Base-by-base conservation (phyloP, 2,113 vertebrate species). In the Sebastes schlegelii region DNA sequence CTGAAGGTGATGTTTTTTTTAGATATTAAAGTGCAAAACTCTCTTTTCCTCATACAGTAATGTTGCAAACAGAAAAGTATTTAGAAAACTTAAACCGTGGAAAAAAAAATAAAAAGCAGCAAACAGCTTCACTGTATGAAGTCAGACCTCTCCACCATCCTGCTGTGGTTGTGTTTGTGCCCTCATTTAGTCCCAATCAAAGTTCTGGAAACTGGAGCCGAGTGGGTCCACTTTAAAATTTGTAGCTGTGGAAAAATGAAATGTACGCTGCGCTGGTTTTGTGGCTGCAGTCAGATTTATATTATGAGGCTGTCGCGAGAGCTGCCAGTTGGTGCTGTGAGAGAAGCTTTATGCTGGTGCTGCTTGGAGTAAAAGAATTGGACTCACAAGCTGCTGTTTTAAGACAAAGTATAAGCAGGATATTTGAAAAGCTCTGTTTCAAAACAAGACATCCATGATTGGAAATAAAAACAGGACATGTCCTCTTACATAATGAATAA, bases 201-300 rank as follows among this genome's bases (percentile, higher is more conserved):
- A 83, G 76, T 74, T 75, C 79, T 86, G 91, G 82, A 92, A 92
- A 89, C 69, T 83, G 84, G 17, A 74, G 49, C 70, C 17, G 66
- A 90, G 83, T 76, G 78, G 82, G 51, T 89, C 82, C 86, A 60
- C 88, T 88, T 88, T 84, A 55, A 81, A 84, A 88, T 86, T 72
- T 88, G 80, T 82, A 78, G 83, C 91, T 48, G 83, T 91, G 93
- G 91, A 93, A 93, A 92, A 91, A 84, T 80, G 58, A 79, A 89
- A 88, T 68, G 83, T 84, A 83, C 12, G 60, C 40, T 5, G 4
- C 11, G 46, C 70, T 88, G 85, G 86, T 86, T 91, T 86, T 88
- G 85, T 84, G 84, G 86, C 83, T 61, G 49, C 83, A 80, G 62
- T 74, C 58, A 54, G 64, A 83, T 83, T 77, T 80, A 74, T 87